Percentiles rank a stretch among this genome's conserved stretches.
Conservation (phyloP, 2,888 invertebrate genomes). For the Drosophila mimica region DNA sequence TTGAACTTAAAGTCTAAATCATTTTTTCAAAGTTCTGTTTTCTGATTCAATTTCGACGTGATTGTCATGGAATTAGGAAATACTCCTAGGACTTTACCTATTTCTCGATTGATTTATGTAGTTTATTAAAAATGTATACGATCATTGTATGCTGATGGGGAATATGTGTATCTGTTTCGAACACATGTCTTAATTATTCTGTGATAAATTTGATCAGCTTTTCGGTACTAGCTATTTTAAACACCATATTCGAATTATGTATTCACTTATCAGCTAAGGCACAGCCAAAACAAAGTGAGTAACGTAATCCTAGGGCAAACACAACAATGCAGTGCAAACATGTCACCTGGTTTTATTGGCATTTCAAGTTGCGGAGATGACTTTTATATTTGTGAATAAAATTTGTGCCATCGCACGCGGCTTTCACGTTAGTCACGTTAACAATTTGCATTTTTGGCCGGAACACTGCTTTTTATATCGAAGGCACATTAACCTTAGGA, state of each 20-base stretch:
- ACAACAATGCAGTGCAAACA: slow-evolving; percentile 20
- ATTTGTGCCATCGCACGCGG: slow-evolving; percentile 48
- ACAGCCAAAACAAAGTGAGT: background rate
- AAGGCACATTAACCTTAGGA: slow-evolving; percentile 69
- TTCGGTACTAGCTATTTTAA: background rate
- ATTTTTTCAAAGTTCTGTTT: no score
- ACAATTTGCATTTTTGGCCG: slow-evolving; percentile 73
- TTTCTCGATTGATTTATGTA: background rate
- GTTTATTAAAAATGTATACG: background rate
- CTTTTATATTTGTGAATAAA: slow-evolving; percentile 45
- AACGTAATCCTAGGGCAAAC: slow-evolving; percentile 7
- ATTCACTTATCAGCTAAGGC: background rate
- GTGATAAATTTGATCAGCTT: background rate
- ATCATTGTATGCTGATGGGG: background rate
- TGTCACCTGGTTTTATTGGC: slow-evolving; percentile 37
- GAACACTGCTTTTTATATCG: slow-evolving; percentile 58
- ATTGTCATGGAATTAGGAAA: background rate
- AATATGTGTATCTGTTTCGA: no score
- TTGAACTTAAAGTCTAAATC: background rate
- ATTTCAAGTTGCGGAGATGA: slow-evolving; percentile 38
- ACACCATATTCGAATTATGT: background rate
- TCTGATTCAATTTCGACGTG: background rate
- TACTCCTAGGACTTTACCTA: background rate
- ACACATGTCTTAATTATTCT: background rate
- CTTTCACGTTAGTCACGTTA: slow-evolving; percentile 68